Evolutionary conservation across 2,113 vertebrate genomes (phyloP), one percentile per base, ranked within the genome.

Genomic region (Megaceryle torquata): DNA sequence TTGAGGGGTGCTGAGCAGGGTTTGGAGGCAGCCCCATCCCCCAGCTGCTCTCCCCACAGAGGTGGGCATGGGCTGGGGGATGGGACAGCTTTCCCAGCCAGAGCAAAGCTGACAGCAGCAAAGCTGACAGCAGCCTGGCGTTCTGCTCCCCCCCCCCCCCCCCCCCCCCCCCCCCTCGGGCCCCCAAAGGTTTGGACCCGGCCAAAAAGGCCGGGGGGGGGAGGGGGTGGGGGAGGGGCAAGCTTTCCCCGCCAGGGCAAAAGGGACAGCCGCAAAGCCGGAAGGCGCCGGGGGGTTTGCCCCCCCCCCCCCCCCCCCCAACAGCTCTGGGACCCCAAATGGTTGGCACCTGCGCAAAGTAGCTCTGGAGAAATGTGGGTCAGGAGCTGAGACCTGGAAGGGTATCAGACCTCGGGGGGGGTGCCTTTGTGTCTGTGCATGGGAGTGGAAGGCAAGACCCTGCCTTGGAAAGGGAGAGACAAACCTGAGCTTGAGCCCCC

Each of bases 351-450:
- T 48, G 7, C 26, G 19, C 0, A 1, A 46, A 46, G 37, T 33
- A n/a, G 39, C 54, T 13, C 1, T 33, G 18, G 44, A 37, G 31
- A 53, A 39, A 24, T 2, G 6, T 19, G 53, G 44, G 26, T 11
- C 37, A 60, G 60, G 41, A 59, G 24, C 35, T 53, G 44, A 60
- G 31, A 37, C 18, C 39, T 15, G 11, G 11, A 8, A 0, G 6
- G 48, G 39, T 15, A 13, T n/a, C 0, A 1, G n/a, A n/a, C 22
- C 46, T 68, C 37, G 26, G 28, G n/a, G 13, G 24, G 29, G 22
- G 22, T 11, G 6, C 35, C 59, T 41, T 35, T 3, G 1, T 43
- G 35, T 60, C 31, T 5, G 0, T 9, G 39, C 0, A 0, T 35
- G 21, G 69, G 31, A 43, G 25, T 2, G 3, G 37, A 65, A 26